A percentile compares a stretch with the other conserved stretches of the same genome.
These are phyloP conservation scores for Halocynthia aurantium DNA, from an alignment of 23 tunicate genomes.

Conservation along the genomic window DNA sequence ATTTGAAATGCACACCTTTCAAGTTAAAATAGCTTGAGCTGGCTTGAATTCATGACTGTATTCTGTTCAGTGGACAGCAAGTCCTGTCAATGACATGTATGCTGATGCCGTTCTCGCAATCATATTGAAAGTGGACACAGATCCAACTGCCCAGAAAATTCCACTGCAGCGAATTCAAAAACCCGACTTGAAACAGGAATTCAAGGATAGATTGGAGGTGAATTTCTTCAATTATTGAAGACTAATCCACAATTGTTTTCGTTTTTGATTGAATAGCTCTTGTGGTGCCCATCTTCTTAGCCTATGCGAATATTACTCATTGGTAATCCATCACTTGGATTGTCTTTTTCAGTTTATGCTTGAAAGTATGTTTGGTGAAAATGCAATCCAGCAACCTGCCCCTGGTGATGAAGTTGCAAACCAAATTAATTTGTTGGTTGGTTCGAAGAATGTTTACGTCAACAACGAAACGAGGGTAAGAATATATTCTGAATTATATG, in stretches of 20 bases:
- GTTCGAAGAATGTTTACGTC: constrained; percentile 30
- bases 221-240: background rate
- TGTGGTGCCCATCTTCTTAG: background rate
- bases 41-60: too few species aligned
- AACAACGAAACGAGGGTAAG: constrained; percentile 68
- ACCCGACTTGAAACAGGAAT: constrained; percentile 76
- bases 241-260: background rate
- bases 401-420: constrained; percentile 60
- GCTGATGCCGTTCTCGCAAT: constrained; percentile 95
- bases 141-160: constrained; percentile 86
- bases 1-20: too few species aligned
- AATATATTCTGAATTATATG: background rate
- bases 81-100: constrained; percentile 85
- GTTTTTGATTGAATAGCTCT: background rate
- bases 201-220: constrained; percentile 73
- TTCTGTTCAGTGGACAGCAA: constrained; percentile 82
- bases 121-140: constrained; percentile 84
- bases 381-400: constrained; percentile 45
- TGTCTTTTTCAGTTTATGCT: constrained; percentile 45
- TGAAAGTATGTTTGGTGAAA: constrained; percentile 95
- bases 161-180: constrained; percentile 75
- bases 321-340: background rate
- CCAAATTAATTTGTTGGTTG: constrained; percentile 40
- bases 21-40: too few species aligned
- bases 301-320: background rate